Evolutionary conservation across 2,888 invertebrate species (phyloP).

Genomic region (Eretmocerus hayati): DNA sequence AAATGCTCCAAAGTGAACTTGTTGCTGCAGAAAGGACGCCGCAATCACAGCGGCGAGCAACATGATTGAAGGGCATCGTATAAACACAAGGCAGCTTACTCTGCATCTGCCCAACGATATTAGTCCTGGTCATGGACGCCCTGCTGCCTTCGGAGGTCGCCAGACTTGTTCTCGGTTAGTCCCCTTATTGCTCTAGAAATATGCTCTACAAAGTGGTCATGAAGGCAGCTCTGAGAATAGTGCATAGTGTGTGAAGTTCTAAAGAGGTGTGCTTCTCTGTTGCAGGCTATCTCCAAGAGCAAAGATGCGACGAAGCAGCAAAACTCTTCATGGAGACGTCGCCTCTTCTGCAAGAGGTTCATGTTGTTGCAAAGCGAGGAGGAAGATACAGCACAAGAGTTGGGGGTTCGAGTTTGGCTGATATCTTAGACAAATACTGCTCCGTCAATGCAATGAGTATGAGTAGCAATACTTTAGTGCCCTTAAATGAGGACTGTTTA

Average conservation of each 20-base stretch:
- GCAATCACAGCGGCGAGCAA: neutral
- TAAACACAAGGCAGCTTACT: too few species aligned
- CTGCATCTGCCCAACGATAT: too few species aligned
- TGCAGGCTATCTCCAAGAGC: conserved; percentile 42
- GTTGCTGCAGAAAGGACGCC: too few species aligned
- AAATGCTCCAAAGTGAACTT: too few species aligned
- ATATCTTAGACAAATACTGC: conserved; percentile 41
- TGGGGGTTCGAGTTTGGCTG: conserved; percentile 34
- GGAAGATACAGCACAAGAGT: conserved; percentile 36
- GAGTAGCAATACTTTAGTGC: neutral
- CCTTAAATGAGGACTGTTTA: neutral
- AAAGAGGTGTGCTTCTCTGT: conserved; percentile 1
- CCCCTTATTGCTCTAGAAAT: neutral
- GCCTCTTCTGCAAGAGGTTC: conserved; percentile 35
- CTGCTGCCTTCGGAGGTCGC: conserved; percentile 44
- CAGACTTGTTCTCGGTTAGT: conserved; percentile 43
- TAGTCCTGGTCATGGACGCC: conserved; percentile 35
- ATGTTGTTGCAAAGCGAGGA: conserved; percentile 30
- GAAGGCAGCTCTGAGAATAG: too few species aligned
- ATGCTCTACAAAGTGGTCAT: neutral
- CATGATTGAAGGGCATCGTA: too few species aligned
- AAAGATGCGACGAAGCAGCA: conserved; percentile 36
- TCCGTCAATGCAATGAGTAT: conserved; percentile 35
- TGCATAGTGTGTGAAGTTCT: neutral
- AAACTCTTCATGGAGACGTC: conserved; percentile 35